A percentile compares a stretch with the other conserved stretches of the same genome.
phyloP scores from a whole-genome alignment of 2,888 invertebrate genomes.

The Eupeodes luniger region DNA sequence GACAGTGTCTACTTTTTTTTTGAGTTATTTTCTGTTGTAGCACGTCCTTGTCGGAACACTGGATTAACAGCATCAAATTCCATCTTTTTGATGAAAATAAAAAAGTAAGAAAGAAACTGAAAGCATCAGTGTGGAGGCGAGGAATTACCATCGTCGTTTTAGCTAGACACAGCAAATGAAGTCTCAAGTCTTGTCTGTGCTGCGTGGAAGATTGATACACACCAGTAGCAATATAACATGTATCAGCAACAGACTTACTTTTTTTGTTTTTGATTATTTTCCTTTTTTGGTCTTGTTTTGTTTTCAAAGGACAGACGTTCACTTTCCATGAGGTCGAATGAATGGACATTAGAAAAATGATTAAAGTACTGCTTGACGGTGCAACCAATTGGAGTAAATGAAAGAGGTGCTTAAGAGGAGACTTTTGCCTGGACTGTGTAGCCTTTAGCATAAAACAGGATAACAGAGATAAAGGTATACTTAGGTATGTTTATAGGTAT shows the following conservation, averaged over 20 bases:
- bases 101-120: not conserved
- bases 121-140: not conserved
- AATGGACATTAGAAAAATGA: constrained; percentile 66
- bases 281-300: too few relatives aligned
- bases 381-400: constrained; percentile 45
- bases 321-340: constrained; percentile 40
- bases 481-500: not conserved
- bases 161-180: constrained; percentile 44
- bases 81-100: constrained; percentile 31
- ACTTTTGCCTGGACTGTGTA: not conserved
- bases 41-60: constrained; percentile 68
- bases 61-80: constrained; percentile 65
- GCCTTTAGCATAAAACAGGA: not conserved
- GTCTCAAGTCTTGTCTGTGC: constrained; percentile 43
- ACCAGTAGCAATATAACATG: not conserved
- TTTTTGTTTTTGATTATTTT: not conserved
- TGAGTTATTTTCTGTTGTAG: constrained; percentile 34
- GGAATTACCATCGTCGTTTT: not conserved
- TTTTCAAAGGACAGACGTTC: constrained; percentile 18
- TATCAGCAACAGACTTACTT: constrained; percentile 34
- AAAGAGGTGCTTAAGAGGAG: constrained; percentile 26
- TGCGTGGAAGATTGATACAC: constrained; percentile 68
- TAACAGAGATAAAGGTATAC: constrained; percentile 1
- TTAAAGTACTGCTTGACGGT: constrained; percentile 45
- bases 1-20: constrained; percentile 27